Percentiles rank a stretch among this genome's conserved stretches.
Conservation (phyloP, 2,113 vertebrate genomes). For the Megaptera novaeangliae region DNA sequence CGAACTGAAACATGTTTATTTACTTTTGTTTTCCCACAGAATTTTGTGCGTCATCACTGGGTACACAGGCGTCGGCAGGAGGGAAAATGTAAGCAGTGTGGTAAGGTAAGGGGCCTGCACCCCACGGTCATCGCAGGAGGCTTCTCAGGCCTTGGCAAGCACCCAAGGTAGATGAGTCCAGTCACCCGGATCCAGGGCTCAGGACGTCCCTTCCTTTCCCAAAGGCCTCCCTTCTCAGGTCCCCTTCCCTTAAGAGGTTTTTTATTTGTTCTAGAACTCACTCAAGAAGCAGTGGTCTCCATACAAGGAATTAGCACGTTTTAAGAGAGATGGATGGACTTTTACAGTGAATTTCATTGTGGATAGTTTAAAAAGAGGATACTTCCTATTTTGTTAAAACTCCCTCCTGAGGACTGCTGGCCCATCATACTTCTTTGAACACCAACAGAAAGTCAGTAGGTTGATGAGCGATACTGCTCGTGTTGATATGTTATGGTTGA, state of each 20-base stretch:
- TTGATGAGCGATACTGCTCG: not conserved
- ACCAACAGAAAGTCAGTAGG: not conserved
- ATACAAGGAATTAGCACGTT: not conserved
- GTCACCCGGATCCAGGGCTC: not conserved
- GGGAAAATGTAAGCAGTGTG: slow-evolving; percentile 97
- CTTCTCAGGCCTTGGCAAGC: not conserved
- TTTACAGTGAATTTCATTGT: not conserved
- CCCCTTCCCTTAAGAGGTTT: not conserved
- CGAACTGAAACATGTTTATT: not conserved
- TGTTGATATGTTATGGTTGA: not conserved
- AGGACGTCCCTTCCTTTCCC: not conserved
- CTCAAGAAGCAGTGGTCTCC: not conserved
- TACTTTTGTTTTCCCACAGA: slow-evolving; percentile 80
- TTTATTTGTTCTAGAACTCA: not conserved
- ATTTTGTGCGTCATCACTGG: slow-evolving; percentile 96
- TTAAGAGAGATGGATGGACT: not conserved
- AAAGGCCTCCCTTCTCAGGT: not conserved
- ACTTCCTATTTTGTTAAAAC: not conserved
- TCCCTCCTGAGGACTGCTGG: not conserved
- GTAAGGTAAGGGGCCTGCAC: slow-evolving; percentile 86
- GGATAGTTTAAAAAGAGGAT: not conserved
- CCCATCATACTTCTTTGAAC: not conserved
- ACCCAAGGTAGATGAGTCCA: not conserved
- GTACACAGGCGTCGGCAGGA: slow-evolving; percentile 96
- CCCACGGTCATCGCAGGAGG: accelerated